Evolutionary conservation across 2,113 vertebrate species (phyloP).

Genomic region (Paradisaea rubra): DNA sequence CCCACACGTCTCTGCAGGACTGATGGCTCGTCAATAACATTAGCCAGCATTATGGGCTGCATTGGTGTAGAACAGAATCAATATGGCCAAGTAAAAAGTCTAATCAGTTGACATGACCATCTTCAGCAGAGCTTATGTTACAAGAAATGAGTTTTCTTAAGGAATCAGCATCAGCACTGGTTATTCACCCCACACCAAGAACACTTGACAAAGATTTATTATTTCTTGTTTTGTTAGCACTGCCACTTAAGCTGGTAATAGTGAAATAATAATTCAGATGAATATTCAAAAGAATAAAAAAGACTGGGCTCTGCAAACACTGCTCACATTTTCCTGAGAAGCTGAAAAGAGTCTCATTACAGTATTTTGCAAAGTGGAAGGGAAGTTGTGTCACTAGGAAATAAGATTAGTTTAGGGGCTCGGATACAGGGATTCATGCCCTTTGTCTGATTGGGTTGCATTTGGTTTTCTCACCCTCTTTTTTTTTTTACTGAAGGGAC

Average conservation of each 20-base stretch:
- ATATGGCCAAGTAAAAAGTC: slow-evolving; percentile 89
- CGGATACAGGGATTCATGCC: not conserved
- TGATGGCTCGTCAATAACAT: slow-evolving; percentile 99
- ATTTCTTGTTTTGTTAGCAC: slow-evolving; percentile 49
- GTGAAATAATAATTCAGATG: slow-evolving; percentile 49
- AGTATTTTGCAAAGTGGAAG: not conserved
- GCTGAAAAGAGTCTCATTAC: not conserved
- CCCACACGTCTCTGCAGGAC: slow-evolving; percentile 88
- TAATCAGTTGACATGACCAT: slow-evolving; percentile 87
- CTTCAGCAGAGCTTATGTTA: slow-evolving; percentile 81
- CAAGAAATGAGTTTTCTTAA: slow-evolving; percentile 90
- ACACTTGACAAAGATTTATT: slow-evolving; percentile 74
- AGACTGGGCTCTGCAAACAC: not conserved
- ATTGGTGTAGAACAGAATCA: slow-evolving; percentile 92
- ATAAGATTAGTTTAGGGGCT: not conserved
- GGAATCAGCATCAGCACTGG: slow-evolving; percentile 74
- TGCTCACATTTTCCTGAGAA: not conserved
- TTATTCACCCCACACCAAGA: slow-evolving; percentile 70
- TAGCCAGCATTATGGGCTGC: slow-evolving; percentile 91
- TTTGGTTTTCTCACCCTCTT: not conserved
- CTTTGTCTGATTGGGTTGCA: not conserved
- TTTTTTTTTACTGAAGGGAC: not conserved
- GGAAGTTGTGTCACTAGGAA: not conserved
- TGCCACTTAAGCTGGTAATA: slow-evolving; percentile 10
- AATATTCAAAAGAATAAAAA: slow-evolving; percentile 47